phyloP scores from a whole-genome alignment of 2,797 vertebrate species.

The Ceryle rudis region DNA sequence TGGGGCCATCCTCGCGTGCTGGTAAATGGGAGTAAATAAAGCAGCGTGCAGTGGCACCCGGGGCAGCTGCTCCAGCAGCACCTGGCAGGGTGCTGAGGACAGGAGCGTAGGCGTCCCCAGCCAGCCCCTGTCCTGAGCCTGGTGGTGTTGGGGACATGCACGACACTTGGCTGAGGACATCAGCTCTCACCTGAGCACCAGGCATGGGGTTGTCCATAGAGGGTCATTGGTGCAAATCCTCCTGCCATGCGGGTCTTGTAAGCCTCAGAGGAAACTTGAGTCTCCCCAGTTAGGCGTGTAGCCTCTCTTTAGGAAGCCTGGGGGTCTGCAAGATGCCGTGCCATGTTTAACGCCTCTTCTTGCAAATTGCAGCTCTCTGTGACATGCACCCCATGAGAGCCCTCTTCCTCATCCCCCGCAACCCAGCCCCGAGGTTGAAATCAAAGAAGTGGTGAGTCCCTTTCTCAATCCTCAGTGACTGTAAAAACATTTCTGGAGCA shows the following conservation, averaged over 20 bases:
- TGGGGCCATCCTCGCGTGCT: rapidly evolving
- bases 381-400: conserved; percentile 98
- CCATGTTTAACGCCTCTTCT: background rate
- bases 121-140: background rate
- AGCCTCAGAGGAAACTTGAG: background rate
- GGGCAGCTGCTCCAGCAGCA: background rate
- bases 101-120: background rate
- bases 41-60: rapidly evolving
- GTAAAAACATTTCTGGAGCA: background rate
- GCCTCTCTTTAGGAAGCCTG: background rate
- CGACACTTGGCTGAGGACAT: background rate
- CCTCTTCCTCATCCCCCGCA: conserved; percentile 93
- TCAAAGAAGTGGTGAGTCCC: conserved; percentile 94
- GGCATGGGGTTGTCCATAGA: background rate
- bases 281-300: background rate
- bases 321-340: background rate
- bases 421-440: conserved; percentile 91
- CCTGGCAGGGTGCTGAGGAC: background rate
- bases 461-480: background rate
- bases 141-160: rapidly evolving
- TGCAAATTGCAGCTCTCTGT: conserved; percentile 86
- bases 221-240: background rate
- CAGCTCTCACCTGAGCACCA: background rate
- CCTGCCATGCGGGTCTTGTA: background rate
- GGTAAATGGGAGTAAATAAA: background rate